Evolutionary conservation across 2,888 invertebrate species (phyloP).

Genomic region (Coelinius sp.): DNA sequence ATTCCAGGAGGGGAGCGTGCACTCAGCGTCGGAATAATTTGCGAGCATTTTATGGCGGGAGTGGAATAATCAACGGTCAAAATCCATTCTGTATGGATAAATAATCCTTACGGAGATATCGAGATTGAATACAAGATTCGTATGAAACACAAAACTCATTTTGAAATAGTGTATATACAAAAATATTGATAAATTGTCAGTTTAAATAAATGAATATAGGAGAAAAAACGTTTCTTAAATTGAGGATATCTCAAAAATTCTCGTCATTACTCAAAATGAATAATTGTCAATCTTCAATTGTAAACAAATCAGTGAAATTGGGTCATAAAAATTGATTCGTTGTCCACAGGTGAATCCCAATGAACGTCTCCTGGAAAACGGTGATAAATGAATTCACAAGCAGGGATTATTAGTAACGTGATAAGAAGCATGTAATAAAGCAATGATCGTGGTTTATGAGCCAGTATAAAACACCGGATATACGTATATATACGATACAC

Average conservation of each 20-base stretch:
- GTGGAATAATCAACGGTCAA: conserved; percentile 7
- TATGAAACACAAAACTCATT: not conserved
- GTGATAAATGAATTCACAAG: conserved; percentile 66
- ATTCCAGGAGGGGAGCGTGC: conserved; percentile 29
- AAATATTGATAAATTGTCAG: no score
- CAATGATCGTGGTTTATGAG: conserved; percentile 68
- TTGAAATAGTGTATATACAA: no score
- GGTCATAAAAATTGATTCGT: conserved; percentile 5
- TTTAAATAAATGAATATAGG: no score
- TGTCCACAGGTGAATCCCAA: conserved; percentile 39
- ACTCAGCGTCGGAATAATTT: conserved; percentile 40
- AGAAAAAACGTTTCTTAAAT: no score
- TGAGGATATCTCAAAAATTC: no score
- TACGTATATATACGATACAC: conserved; percentile 24
- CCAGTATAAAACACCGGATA: conserved; percentile 60
- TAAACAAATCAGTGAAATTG: not conserved
- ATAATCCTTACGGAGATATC: not conserved
- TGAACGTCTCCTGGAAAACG: conserved; percentile 48
- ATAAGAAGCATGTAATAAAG: conserved; percentile 65
- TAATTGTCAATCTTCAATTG: not conserved
- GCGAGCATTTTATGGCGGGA: conserved; percentile 35
- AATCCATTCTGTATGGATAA: conserved; percentile 19
- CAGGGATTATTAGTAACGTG: conserved; percentile 65
- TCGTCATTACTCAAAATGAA: no score
- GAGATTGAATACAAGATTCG: not conserved